These are phyloP conservation scores for Papilio polytes DNA, from an alignment of 1,140 invertebrate genomes.

Conservation along the genomic window DNA sequence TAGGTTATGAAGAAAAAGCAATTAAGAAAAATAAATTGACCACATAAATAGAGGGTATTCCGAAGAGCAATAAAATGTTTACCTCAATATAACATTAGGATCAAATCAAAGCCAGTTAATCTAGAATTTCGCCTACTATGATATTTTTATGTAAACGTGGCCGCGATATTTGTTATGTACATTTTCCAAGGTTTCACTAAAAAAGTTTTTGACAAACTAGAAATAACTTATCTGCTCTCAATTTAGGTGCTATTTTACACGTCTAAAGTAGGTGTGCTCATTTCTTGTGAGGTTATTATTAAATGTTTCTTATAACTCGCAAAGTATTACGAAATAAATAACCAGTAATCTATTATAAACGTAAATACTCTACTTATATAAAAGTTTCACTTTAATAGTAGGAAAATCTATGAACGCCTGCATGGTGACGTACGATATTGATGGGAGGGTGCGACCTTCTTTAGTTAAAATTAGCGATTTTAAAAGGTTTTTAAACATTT, in stretches of 20 bases:
- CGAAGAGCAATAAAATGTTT: background rate
- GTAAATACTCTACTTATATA: background rate
- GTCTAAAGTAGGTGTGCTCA: constrained; percentile 13
- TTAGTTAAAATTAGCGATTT: constrained; percentile 35
- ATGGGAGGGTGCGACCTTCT: constrained; percentile 65
- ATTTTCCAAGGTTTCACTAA: background rate
- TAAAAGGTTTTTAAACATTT: constrained; percentile 15
- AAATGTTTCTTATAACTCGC: background rate
- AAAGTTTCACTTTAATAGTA: background rate
- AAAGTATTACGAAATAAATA: too few relatives aligned
- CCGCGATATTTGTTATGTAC: background rate
- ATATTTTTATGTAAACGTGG: background rate
- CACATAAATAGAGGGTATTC: background rate
- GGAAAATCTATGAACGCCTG: constrained; percentile 33
- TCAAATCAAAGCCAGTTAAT: background rate
- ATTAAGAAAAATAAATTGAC: too few relatives aligned
- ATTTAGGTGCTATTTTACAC: background rate
- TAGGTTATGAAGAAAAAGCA: background rate
- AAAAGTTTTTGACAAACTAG: background rate
- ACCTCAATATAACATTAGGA: background rate
- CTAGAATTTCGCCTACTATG: background rate
- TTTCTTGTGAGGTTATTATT: background rate
- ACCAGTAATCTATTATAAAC: background rate
- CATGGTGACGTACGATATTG: constrained; percentile 38
- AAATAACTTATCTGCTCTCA: background rate